Evolutionary conservation across 2,797 vertebrate genomes (phyloP), one percentile per base, ranked within the genome.

Genomic region (Mormyrus proboscirostris): DNA sequence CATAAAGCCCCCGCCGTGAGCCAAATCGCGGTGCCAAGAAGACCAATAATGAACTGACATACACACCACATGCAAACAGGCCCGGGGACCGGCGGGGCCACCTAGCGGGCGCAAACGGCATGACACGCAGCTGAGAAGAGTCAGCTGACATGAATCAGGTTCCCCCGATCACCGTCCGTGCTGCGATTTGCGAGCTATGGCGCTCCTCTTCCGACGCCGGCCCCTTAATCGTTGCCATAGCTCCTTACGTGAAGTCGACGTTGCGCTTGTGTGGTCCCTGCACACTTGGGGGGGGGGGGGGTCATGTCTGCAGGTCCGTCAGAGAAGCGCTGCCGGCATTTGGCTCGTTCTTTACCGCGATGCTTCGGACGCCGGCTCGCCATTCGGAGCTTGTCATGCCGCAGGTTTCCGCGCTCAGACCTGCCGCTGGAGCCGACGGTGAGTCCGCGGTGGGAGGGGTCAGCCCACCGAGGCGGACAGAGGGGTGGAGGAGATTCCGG

Each of bases 391-490:
- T 12, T 1, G 19, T 41, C 53, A 38, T 1, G 16, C 22, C 86
- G 10, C 85, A 7, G 85, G 16, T 83, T 83, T 83, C 19, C 44
- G 2, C 79, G 4, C 16, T n/a, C 44, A 38, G 29, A 38, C 2
- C 85, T 2, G 14, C 51, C 1, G 10, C 57, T 51, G 22, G 84
- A 12, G 51, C 53, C 53, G 16, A 55, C 4, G 22, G 49, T 6
- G 10, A 47, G 49, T 10, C 14, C 9, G 25, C 0, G 73, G 50
- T 19, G 87, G 87, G 62, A 47, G 89, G 91, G 14, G 14, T 19
- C 59, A 90, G 89, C 79, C 87, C 86, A 22, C 69, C 91, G 90
- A 93, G 91, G 90, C 92, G 83, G 89, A 90, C 90, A 91, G 90
- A 90, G 84, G 82, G 59, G 88, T 89, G 1, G 16, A 83, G 86